Evolutionary conservation across 2,888 invertebrate species (phyloP), one percentile per base, ranked within the genome.

Genomic region (Anaspis maculata): DNA sequence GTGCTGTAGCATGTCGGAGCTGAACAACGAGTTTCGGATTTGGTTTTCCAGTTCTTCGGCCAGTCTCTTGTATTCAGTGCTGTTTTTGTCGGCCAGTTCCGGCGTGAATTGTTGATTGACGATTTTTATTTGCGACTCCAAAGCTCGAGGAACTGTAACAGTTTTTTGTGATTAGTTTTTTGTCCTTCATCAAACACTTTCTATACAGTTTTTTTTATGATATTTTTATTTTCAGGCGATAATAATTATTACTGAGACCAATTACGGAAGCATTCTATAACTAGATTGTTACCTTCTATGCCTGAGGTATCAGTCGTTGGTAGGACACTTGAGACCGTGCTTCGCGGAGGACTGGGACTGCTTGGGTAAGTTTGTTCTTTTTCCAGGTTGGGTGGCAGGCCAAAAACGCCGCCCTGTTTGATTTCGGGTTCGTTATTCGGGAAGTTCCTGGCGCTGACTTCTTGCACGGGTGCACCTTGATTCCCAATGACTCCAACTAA

Each of bases 401-500:
- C 19, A 9, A 19, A 19, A 19, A 19, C 9, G 6, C 67, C 68
- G 30, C 69, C 71, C 30, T 73, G 72, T 15, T 52, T 43, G 28
- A 49, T 47, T 16, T 45, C 45, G 2, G 27, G 2, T 6, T 14
- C 5, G 10, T 45, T 42, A 38, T 68, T 71, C 31, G 74, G 67
- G 39, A 81, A 75, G 46, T 79, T 74, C 31, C 70, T 61, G 40
- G 75, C 74, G 32, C 72, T 74, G 39, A 73, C 72, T 66, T 74
- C 59, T 68, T 73, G 54, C 36, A 74, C 65, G 1, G 73, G 69
- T 25, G 77, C 76, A 37, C 78, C 74, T 63, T 73, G 76, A 15
- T 73, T 68, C 51, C 80, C 74, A 44, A 83, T 74, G 28, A 81
- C 70, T 27, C 83, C 83, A 51, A 79, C 84, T 83, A 64, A n/a